These are phyloP conservation scores for Andrena fulva DNA, from an alignment of 2,888 invertebrate species.

Conservation along the genomic window DNA sequence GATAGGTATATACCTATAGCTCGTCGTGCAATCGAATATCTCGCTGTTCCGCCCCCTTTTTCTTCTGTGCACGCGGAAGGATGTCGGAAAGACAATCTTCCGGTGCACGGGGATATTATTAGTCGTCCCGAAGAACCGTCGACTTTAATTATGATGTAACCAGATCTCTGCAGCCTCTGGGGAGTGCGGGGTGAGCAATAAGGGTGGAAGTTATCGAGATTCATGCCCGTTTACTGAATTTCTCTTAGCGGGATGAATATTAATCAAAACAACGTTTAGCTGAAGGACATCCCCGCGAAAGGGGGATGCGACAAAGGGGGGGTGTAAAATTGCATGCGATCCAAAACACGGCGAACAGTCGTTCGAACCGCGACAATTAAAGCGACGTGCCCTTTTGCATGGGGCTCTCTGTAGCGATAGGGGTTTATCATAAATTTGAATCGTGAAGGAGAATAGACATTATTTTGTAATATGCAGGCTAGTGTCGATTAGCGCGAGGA, in stretches of 20 bases:
- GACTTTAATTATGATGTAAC: slow-evolving; percentile 58
- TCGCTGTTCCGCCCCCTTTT: slow-evolving; percentile 38
- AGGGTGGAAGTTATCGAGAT: slow-evolving; percentile 50
- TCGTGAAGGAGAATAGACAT: slow-evolving; percentile 8
- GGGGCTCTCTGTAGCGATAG: background rate
- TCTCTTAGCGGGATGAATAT: slow-evolving; percentile 47
- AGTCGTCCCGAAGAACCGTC: slow-evolving; percentile 35
- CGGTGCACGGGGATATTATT: slow-evolving; percentile 37
- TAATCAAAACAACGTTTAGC: slow-evolving; percentile 49
- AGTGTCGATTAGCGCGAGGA: background rate
- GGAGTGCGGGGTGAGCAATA: slow-evolving; percentile 43
- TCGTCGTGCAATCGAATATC: slow-evolving; percentile 40
- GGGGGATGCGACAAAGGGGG: background rate
- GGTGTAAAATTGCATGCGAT: background rate
- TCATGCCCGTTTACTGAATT: slow-evolving; percentile 32
- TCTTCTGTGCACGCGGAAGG: slow-evolving; percentile 10
- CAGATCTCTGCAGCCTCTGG: slow-evolving; percentile 15
- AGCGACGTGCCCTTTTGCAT: slow-evolving; percentile 14
- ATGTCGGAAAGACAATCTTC: slow-evolving; percentile 48
- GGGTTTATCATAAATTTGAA: slow-evolving; percentile 31
- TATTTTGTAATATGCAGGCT: slow-evolving; percentile 1
- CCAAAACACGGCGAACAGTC: background rate
- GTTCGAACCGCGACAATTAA: slow-evolving; percentile 28
- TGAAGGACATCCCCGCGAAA: background rate
- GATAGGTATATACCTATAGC: background rate